Evolutionary conservation across 2,797 vertebrate species (phyloP).

Genomic region (Xerus rutilus): DNA sequence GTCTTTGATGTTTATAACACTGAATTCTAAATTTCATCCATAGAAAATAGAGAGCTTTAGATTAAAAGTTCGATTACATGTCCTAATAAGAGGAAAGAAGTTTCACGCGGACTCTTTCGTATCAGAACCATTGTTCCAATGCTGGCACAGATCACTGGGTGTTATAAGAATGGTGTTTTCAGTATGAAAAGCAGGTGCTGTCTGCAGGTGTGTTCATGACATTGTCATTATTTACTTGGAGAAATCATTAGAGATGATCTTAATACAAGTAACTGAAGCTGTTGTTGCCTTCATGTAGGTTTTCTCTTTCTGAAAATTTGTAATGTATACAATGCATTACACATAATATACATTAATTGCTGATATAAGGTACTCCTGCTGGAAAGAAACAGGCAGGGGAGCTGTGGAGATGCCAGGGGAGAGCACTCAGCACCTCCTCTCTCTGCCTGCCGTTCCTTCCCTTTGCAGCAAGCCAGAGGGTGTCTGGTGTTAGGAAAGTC

Average conservation of each 20-base stretch:
- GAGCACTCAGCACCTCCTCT: background rate
- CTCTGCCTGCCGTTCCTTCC: background rate
- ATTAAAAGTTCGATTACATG: slow-evolving; percentile 54
- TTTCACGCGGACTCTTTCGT: slow-evolving; percentile 28
- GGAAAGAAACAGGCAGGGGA: background rate
- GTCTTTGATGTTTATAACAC: background rate
- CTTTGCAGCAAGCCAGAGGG: slow-evolving; percentile 4
- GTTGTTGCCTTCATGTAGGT: background rate
- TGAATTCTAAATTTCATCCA: background rate
- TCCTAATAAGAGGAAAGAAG: slow-evolving; percentile 48
- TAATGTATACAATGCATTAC: background rate
- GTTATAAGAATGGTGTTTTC: background rate
- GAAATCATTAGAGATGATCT: background rate
- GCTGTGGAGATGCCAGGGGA: background rate
- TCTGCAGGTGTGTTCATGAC: background rate
- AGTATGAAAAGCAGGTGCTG: slow-evolving; percentile 36
- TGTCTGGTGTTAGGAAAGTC: background rate
- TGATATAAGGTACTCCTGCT: background rate
- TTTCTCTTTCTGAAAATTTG: background rate
- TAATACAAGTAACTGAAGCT: background rate
- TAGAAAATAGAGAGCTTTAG: slow-evolving; percentile 32
- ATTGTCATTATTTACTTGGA: slow-evolving; percentile 1
- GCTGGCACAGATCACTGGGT: background rate
- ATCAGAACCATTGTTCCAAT: background rate
- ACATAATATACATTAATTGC: background rate